phyloP scores from a whole-genome alignment of 2,797 vertebrate genomes.

The Limnodromus scolopaceus region DNA sequence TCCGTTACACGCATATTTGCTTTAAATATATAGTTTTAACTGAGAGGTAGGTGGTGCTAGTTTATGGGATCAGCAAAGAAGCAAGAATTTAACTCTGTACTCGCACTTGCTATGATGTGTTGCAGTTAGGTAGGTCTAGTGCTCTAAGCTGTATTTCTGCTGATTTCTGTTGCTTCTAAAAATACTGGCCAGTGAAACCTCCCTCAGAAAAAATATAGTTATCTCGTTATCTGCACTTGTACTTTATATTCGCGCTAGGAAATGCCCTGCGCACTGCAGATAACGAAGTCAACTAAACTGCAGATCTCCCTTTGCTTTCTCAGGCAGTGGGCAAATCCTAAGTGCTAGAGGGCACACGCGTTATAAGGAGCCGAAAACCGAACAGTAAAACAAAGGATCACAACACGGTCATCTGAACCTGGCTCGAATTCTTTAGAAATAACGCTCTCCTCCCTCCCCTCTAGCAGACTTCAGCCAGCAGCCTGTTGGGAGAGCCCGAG shows the following conservation, averaged over 20 bases:
- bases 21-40: conserved; percentile 53
- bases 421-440: conserved; percentile 61
- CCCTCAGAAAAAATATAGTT: background rate
- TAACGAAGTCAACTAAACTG: background rate
- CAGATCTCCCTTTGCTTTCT: conserved; percentile 31
- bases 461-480: conserved; percentile 62
- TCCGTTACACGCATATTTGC: conserved; percentile 7
- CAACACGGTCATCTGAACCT: conserved; percentile 24
- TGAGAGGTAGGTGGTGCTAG: conserved; percentile 33
- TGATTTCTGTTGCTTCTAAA: conserved; percentile 32
- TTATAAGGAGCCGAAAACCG: background rate
- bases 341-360: background rate
- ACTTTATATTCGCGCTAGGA: background rate
- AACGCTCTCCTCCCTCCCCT: conserved; percentile 57
- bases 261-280: background rate
- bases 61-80: conserved; percentile 35
- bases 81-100: conserved; percentile 56
- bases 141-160: background rate
- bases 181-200: background rate
- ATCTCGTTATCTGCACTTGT: background rate
- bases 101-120: background rate
- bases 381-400: conserved; percentile 32
- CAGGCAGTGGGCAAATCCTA: background rate
- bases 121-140: background rate
- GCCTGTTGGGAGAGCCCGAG: conserved; percentile 75